phyloP scores from a whole-genome alignment of 2,797 vertebrate genomes.

The Chelon auratus region DNA sequence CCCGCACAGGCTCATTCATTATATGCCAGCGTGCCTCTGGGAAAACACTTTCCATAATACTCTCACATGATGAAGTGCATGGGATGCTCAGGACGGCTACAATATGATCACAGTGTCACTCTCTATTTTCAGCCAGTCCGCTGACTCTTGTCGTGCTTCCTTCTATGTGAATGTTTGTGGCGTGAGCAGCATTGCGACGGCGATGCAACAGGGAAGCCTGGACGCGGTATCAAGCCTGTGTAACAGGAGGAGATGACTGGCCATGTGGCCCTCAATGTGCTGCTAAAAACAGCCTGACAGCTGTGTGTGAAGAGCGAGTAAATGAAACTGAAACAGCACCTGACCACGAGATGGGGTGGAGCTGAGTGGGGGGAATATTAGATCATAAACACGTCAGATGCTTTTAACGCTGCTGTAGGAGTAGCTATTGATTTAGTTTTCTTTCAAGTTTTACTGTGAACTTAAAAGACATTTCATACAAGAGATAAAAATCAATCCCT shows the following conservation, averaged over 20 bases:
- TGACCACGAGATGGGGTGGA: constrained; percentile 43
- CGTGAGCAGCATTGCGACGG: constrained; percentile 21
- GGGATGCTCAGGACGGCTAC: constrained; percentile 37
- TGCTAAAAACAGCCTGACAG: constrained; percentile 84
- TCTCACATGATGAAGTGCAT: constrained; percentile 47
- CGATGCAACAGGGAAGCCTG: constrained; percentile 31
- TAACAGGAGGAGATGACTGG: constrained; percentile 78
- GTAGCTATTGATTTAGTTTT: not conserved
- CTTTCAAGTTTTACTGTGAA: not conserved
- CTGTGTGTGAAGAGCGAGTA: constrained; percentile 66
- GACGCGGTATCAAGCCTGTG: constrained; percentile 58
- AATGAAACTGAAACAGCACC: constrained; percentile 60
- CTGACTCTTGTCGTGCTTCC: constrained; percentile 27
- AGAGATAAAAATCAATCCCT: not conserved
- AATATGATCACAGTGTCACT: constrained; percentile 48
- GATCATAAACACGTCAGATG: constrained; percentile 21
- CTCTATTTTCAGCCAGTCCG: constrained; percentile 58
- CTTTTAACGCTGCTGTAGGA: not conserved
- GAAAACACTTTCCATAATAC: constrained; percentile 37
- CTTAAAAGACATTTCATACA: not conserved
- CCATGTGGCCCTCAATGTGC: constrained; percentile 66
- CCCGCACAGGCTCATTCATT: constrained; percentile 13
- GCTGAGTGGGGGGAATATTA: constrained; percentile 16
- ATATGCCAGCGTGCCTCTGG: constrained; percentile 1
- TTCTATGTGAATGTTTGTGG: constrained; percentile 34